phyloP scores from a whole-genome alignment of 2,113 vertebrate species.

The Galbula dea region DNA sequence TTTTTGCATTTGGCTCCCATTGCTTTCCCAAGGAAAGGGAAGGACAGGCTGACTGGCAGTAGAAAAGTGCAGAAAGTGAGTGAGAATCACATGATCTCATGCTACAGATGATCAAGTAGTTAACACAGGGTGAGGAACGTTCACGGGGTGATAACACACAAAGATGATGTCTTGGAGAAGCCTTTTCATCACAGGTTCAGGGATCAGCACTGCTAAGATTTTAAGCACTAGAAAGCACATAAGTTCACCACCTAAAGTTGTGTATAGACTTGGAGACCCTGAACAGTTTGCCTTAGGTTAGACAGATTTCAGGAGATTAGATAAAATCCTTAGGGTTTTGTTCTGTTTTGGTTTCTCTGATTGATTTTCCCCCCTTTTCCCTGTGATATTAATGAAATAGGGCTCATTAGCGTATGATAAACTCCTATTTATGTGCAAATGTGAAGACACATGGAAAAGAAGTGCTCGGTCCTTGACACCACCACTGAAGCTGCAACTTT shows the following conservation, averaged over 20 bases:
- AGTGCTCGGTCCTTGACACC: not conserved
- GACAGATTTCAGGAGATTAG: constrained; percentile 8
- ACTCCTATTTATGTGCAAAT: not conserved
- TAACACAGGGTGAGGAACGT: not conserved
- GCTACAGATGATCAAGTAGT: not conserved
- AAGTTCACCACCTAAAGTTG: not conserved
- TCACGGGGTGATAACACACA: not conserved
- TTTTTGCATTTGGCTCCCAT: not conserved
- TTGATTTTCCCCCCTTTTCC: not conserved
- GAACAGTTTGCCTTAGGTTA: constrained; percentile 7
- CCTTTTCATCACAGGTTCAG: not conserved
- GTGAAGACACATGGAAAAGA: not conserved
- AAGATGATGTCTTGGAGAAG: not conserved
- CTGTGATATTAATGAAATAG: not conserved
- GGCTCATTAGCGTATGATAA: not conserved
- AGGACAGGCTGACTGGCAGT: not conserved
- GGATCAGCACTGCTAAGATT: not conserved
- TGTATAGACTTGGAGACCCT: not conserved
- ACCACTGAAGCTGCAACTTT: not conserved
- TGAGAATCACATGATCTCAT: not conserved
- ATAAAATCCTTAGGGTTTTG: not conserved
- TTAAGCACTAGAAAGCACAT: not conserved
- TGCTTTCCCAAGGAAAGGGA: not conserved
- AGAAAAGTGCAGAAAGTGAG: not conserved
- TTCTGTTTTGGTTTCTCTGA: too few species aligned